Conservation (phyloP, 2,797 vertebrate species). For the Xerus rutilus region DNA sequence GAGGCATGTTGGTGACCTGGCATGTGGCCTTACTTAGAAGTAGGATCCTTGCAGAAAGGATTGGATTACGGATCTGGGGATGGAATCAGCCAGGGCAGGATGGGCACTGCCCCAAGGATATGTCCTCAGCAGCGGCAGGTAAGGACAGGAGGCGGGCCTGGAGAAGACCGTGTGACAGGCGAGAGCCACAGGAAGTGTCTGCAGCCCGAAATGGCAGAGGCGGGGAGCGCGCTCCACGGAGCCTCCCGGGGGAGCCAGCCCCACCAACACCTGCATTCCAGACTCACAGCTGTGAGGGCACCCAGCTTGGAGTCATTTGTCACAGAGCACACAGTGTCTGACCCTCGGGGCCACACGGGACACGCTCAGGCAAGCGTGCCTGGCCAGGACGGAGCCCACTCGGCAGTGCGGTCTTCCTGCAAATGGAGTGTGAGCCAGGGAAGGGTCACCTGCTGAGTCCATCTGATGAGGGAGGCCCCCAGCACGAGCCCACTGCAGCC, state of each 20-base stretch:
- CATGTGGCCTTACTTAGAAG: neutral
- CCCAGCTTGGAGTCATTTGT: no score
- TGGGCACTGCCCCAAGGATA: neutral
- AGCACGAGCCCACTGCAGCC: conserved; percentile 71
- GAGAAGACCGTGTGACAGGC: neutral
- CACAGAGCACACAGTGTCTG: neutral
- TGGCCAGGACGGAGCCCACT: neutral
- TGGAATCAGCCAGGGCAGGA: no score
- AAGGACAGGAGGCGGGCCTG: neutral
- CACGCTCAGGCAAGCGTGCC: no score
- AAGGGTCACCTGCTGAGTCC: no score
- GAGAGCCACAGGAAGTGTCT: no score
- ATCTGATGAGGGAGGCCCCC: no score
- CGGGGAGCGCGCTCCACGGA: neutral
- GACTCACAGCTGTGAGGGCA: neutral
- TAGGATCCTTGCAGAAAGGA: neutral
- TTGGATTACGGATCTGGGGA: neutral
- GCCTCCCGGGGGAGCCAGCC: neutral
- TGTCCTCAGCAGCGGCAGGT: neutral
- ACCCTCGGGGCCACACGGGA: neutral
- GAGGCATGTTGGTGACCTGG: fast-evolving
- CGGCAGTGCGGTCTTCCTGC: no score
- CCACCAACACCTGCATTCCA: neutral
- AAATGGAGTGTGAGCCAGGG: no score
- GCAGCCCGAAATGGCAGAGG: neutral